A percentile compares a stretch with the other conserved stretches of the same genome.
Conservation (phyloP, 2,888 invertebrate species). For the Amphipoea lucens region DNA sequence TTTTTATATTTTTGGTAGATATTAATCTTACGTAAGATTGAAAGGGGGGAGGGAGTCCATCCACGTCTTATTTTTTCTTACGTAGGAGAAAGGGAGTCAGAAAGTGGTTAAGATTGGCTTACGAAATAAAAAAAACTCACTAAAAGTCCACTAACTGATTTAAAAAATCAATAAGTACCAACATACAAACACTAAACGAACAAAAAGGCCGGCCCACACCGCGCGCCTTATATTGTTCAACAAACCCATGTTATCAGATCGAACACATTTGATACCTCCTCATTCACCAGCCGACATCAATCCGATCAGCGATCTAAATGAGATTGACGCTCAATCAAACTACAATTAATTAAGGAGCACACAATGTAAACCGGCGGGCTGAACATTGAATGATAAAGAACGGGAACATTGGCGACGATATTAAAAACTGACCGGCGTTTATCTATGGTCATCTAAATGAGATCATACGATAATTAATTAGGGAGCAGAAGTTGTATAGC, state of each 20-base stretch:
- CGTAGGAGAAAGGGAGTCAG: no score
- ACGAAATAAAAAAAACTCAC: background rate
- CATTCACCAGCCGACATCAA: slow-evolving; percentile 72
- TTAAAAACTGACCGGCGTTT: slow-evolving; percentile 53
- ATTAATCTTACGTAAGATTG: no score
- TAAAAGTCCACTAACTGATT: slow-evolving; percentile 21
- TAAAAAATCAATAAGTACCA: slow-evolving; percentile 27
- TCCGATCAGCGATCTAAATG: slow-evolving; percentile 66
- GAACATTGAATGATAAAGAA: slow-evolving; percentile 53
- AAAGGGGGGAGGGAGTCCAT: no score
- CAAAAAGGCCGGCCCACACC: slow-evolving; percentile 57
- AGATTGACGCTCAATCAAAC: slow-evolving; percentile 81
- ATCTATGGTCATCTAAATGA: slow-evolving; percentile 53
- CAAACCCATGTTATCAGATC: slow-evolving; percentile 68
- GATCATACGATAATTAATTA: slow-evolving; percentile 37
- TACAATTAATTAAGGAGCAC: slow-evolving; percentile 81
- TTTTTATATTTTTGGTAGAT: no score
- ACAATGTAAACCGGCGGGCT: slow-evolving; percentile 59
- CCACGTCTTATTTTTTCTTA: no score
- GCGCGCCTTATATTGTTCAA: slow-evolving; percentile 51
- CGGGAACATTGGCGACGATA: slow-evolving; percentile 42
- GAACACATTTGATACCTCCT: slow-evolving; percentile 80
- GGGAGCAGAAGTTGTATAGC: background rate
- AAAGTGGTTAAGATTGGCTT: background rate
- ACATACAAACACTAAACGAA: slow-evolving; percentile 34